Evolutionary conservation across 2,888 invertebrate genomes (phyloP), one percentile per base, ranked within the genome.

Genomic region (Pterostichus madidus): DNA sequence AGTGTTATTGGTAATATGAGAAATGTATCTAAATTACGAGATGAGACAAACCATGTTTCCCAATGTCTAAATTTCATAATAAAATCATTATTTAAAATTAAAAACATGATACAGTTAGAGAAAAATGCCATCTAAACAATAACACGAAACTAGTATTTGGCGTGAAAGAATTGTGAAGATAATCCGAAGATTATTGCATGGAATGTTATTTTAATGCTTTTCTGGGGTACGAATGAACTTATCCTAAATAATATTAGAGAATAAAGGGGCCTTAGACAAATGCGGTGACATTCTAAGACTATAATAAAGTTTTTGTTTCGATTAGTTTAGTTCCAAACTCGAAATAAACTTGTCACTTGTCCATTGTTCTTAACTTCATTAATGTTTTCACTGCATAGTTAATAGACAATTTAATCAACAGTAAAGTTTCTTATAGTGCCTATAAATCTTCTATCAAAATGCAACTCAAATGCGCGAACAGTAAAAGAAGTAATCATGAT

Each of bases 391-490:
- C 32, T 64, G 35, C 35, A 13, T 35, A 64, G 35, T 64, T 64
- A 64, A 32, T 64, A 35, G 32, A 35, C 35, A 64, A 13, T 64
- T 64, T 64, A 64, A 64, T 64, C 35, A 64, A 64, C 4, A 64
- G 32, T 64, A 13, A 64, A 64, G 64, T 64, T 64, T 17, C 17
- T 49, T 49, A 49, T 13, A 49, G 0, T 56, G 35, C 64, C 64
- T 64, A 64, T 64, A 64, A 64, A 64, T 39, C 64, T 35, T n/a
- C n/a, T 59, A 64, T 64, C 64, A 64, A 8, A 49, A 32, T 64
- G 13, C 64, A 35, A 4, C n/a, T 13, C 32, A 6, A 31, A n/a
- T n/a, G n/a, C n/a, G n/a, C n/a, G n/a, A n/a, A 15, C 59, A 59
- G 59, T 64, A n/a, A n/a, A 31, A 31, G 1, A 31, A 59, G 11